Percentiles rank a stretch among this genome's conserved stretches.
Evolutionary conservation across 2,888 invertebrate species (phyloP).

Genomic region (Cantharis nigra): DNA sequence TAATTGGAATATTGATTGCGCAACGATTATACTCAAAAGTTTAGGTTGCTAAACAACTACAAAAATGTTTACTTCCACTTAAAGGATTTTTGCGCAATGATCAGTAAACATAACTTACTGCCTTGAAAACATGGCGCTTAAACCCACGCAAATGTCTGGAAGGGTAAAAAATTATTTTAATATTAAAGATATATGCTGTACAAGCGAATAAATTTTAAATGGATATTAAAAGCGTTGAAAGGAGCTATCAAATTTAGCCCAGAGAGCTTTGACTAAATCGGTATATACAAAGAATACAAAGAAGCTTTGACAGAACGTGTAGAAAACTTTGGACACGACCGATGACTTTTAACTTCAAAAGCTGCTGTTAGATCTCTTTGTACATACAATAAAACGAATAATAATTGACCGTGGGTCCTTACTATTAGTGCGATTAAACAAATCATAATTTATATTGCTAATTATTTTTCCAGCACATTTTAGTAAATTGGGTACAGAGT

Average conservation of each 20-base stretch:
- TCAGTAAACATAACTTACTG: no score
- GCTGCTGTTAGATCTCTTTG: background rate
- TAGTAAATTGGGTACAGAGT: no score
- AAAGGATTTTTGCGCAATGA: no score
- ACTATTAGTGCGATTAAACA: background rate
- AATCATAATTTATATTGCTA: background rate
- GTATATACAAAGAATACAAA: slow-evolving; percentile 3
- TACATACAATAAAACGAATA: background rate
- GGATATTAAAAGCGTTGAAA: background rate
- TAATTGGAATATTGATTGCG: no score
- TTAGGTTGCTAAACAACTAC: no score
- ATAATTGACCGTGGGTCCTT: background rate
- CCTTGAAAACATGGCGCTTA: no score
- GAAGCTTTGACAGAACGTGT: slow-evolving; percentile 2
- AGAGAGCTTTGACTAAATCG: slow-evolving; percentile 1
- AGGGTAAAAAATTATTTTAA: background rate
- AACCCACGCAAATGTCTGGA: no score
- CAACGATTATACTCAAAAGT: no score
- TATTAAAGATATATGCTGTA: background rate
- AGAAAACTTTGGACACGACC: slow-evolving; percentile 3
- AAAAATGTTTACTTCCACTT: no score
- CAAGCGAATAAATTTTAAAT: background rate
- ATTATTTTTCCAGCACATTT: background rate
- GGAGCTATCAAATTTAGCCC: background rate
- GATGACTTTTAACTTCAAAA: slow-evolving; percentile 3